phyloP scores from a whole-genome alignment of 1,140 invertebrate species.

The Uloborus diversus region DNA sequence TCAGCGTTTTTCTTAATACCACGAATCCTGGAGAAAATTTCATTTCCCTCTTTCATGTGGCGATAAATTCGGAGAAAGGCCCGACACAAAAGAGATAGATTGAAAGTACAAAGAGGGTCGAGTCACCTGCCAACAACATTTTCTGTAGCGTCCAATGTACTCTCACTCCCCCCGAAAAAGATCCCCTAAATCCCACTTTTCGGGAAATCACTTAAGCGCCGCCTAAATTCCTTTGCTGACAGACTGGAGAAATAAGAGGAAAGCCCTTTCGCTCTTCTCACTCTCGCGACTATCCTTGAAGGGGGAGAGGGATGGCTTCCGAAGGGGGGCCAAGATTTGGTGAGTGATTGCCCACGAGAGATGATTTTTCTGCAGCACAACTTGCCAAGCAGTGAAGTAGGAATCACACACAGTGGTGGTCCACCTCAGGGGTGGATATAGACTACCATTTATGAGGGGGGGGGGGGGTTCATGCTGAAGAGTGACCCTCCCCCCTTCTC shows the following conservation, averaged over 20 bases:
- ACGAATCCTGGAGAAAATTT: no score
- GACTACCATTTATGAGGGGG: no score
- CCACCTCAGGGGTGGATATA: no score
- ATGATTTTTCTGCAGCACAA: no score
- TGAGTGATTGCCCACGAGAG: no score
- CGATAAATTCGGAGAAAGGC: conserved; percentile 21
- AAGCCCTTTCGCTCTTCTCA: conserved; percentile 6
- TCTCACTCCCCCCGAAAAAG: conserved; percentile 26
- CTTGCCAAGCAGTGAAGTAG: no score
- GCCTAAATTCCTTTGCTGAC: conserved; percentile 51
- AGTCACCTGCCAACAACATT: conserved; percentile 52
- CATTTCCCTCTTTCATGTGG: neutral
- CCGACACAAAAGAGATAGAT: conserved; percentile 37
- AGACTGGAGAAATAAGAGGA: conserved; percentile 55
- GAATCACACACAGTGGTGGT: no score
- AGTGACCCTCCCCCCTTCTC: no score
- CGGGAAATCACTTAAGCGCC: conserved; percentile 56
- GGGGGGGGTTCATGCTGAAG: no score
- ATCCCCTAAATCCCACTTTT: conserved; percentile 54
- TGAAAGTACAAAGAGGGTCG: conserved; percentile 36
- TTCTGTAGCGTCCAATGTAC: neutral
- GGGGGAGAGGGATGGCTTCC: neutral
- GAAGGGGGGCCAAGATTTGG: neutral
- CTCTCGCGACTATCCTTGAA: neutral
- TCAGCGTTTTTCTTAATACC: no score